A percentile compares a stretch with the other conserved stretches of the same genome.
phyloP scores from a whole-genome alignment of 2,797 vertebrate genomes.

The Pogonophryne albipinna region DNA sequence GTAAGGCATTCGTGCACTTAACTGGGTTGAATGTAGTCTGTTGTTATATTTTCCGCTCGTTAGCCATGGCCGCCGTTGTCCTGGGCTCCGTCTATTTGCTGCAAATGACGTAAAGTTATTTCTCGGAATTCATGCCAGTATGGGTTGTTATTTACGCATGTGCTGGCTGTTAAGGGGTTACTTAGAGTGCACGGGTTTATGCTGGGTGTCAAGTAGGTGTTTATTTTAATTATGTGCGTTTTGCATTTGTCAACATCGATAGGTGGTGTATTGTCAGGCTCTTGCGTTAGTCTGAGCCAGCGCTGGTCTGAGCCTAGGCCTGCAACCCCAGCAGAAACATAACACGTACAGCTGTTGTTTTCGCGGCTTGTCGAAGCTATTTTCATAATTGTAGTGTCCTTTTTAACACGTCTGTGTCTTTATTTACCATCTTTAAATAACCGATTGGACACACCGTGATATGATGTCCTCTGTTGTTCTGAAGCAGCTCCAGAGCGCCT shows the following conservation, averaged over 20 bases:
- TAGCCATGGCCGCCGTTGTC: conserved; percentile 7
- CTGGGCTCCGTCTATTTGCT: conserved; percentile 55
- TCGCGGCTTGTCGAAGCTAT: neutral
- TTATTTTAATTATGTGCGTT: neutral
- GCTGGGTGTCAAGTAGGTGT: neutral
- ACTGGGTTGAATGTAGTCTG: conserved; percentile 27
- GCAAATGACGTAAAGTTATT: neutral
- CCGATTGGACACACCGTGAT: neutral
- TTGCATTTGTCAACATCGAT: conserved; percentile 5
- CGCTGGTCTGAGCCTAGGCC: conserved; percentile 34
- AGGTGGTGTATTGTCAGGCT: conserved; percentile 3
- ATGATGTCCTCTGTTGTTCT: conserved; percentile 16
- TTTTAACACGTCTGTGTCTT: neutral
- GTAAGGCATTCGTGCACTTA: conserved; percentile 50
- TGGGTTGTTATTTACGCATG: neutral
- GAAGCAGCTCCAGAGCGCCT: conserved; percentile 56
- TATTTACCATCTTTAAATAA: neutral
- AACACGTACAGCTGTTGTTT: rapidly evolving
- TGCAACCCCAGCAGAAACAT: rapidly evolving
- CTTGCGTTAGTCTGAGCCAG: conserved; percentile 31
- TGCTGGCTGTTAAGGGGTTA: rapidly evolving
- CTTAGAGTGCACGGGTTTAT: rapidly evolving
- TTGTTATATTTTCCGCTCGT: conserved; percentile 1
- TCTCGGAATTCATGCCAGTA: neutral
- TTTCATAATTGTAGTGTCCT: neutral